Conservation (phyloP, 1,140 invertebrate genomes). For the Anastatus disparis region DNA sequence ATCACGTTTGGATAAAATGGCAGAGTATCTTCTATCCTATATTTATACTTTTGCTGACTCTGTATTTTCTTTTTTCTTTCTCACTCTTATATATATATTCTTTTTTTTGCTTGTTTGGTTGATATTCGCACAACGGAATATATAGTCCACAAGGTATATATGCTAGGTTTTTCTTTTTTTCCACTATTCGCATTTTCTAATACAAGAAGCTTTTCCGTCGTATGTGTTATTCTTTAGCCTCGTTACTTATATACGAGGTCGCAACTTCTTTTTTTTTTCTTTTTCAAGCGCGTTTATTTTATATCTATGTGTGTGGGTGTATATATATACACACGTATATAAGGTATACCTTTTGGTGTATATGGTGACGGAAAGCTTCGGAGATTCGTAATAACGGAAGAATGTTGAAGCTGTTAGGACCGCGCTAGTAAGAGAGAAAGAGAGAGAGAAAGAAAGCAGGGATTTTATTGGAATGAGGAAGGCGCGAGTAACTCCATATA, state of each 20-base stretch:
- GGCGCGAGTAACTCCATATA: too few relatives aligned
- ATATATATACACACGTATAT: neutral
- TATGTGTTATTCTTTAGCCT: too few relatives aligned
- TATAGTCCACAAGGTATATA: neutral
- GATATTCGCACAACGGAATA: constrained; percentile 22
- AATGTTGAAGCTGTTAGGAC: neutral
- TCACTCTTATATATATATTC: too few relatives aligned
- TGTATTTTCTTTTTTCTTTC: neutral
- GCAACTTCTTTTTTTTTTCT: too few relatives aligned
- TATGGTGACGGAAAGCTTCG: neutral
- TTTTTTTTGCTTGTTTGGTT: too few relatives aligned
- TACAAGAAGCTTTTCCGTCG: constrained; percentile 4
- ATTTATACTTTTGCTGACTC: constrained; percentile 29
- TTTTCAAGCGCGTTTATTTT: neutral
- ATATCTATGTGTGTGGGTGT: neutral
- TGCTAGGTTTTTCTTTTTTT: neutral
- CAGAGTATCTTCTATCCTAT: too few relatives aligned
- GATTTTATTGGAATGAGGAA: constrained; percentile 25
- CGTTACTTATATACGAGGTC: neutral
- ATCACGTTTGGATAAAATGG: constrained; percentile 66
- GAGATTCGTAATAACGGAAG: constrained; percentile 27
- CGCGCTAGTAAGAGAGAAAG: too few relatives aligned
- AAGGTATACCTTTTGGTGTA: too few relatives aligned
- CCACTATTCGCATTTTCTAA: constrained; percentile 18
- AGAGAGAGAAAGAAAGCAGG: neutral